Conservation (phyloP, 2,888 invertebrate genomes). For the Lithophane socia region DNA sequence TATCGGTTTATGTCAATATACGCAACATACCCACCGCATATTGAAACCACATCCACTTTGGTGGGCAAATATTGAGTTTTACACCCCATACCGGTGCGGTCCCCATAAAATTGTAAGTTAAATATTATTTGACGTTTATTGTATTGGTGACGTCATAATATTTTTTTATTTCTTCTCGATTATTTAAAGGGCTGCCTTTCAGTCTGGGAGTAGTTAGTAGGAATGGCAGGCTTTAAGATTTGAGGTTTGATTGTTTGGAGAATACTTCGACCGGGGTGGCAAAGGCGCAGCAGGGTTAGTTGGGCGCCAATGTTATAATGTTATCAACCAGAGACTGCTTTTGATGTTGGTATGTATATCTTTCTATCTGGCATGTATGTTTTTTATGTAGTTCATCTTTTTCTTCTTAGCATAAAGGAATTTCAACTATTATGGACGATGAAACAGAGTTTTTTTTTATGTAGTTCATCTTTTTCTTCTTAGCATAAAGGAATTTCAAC, state of each 20-base stretch:
- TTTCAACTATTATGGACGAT: not conserved
- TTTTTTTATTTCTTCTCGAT: conserved; percentile 31
- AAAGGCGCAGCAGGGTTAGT: not conserved
- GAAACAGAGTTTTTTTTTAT: not conserved
- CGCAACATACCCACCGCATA: conserved; percentile 32
- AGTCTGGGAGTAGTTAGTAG: conserved; percentile 13
- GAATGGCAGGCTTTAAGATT: not conserved
- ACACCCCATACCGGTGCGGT: conserved; percentile 33
- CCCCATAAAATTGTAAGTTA: conserved; percentile 43
- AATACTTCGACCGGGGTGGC: not conserved
- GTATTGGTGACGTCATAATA: conserved; percentile 34
- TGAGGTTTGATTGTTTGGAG: not conserved
- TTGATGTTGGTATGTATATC: not conserved
- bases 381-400: too few relatives aligned
- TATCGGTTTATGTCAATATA: conserved; percentile 36
- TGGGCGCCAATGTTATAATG: not conserved
- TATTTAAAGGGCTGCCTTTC: conserved; percentile 6
- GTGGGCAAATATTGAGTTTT: conserved; percentile 52
- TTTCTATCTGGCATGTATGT: not conserved
- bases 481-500: not conserved
- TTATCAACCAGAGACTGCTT: not conserved
- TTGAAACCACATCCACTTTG: conserved; percentile 30
- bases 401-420: not conserved
- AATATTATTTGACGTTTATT: conserved; percentile 53
- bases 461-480: not conserved